Percentiles rank a stretch among this genome's conserved stretches.
Conservation (phyloP, 2,113 vertebrate species). For the Osmerus mordax region DNA sequence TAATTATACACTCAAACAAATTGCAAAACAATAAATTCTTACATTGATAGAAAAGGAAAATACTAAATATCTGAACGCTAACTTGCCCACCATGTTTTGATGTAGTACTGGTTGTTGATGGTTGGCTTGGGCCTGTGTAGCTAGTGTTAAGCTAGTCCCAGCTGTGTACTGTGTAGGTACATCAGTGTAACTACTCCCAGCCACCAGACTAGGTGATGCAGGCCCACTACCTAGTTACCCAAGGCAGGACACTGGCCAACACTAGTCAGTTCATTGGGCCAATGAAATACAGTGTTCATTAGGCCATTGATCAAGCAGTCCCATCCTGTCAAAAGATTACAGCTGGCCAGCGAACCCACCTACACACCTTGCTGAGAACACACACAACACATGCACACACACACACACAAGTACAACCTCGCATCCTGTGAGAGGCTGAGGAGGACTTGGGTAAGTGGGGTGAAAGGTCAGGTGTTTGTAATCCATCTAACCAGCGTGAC, state of each 20-base stretch:
- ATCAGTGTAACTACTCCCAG: no score
- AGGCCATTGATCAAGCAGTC: constrained; percentile 79
- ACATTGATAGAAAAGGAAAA: no score
- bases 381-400: constrained; percentile 25
- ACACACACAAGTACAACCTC: background rate
- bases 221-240: constrained; percentile 20
- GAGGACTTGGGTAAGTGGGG: constrained; percentile 75
- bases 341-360: constrained; percentile 69
- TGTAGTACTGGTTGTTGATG: no score
- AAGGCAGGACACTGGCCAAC: constrained; percentile 26
- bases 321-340: constrained; percentile 77
- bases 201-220: background rate
- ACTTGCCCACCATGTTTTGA: no score
- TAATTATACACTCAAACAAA: no score
- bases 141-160: no score
- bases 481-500: constrained; percentile 80
- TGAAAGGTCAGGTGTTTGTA: constrained; percentile 79
- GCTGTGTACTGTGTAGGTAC: no score
- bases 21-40: no score
- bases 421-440: constrained; percentile 53
- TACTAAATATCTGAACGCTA: no score
- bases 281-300: constrained; percentile 77
- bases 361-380: constrained; percentile 46
- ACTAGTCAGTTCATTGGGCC: constrained; percentile 67
- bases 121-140: no score